Evolutionary conservation across 2,888 invertebrate genomes (phyloP).

Genomic region (Thumatha senex): DNA sequence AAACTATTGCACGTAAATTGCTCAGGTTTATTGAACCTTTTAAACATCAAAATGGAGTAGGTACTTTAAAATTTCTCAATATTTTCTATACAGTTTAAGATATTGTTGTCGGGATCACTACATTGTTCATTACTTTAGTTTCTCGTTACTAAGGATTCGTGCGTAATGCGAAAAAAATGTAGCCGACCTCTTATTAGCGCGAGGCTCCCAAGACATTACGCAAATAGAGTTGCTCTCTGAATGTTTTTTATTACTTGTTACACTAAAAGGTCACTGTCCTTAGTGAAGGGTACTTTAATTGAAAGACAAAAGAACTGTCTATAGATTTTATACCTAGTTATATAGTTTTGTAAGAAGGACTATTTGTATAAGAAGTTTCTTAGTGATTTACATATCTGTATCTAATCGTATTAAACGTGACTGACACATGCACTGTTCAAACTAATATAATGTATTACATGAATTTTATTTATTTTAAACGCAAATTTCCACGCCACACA

Average conservation of each 20-base stretch:
- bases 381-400: background rate
- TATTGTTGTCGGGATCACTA: constrained; percentile 14
- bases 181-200: constrained; percentile 61
- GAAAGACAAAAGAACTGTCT: background rate
- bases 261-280: constrained; percentile 46
- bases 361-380: background rate
- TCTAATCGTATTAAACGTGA: no score
- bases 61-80: background rate
- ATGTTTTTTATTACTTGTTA: constrained; percentile 46
- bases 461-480: no score
- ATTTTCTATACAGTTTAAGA: constrained; percentile 17
- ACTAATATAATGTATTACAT: no score
- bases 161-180: constrained; percentile 63
- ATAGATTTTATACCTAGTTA: background rate
- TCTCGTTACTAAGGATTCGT: constrained; percentile 22
- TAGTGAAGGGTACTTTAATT: background rate
- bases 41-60: no score
- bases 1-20: no score
- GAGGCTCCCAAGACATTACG: constrained; percentile 49
- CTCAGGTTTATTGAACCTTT: background rate
- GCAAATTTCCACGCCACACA: no score
- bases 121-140: background rate
- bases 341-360: background rate
- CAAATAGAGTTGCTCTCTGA: constrained; percentile 60
- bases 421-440: no score